A percentile compares a stretch with the other conserved stretches of the same genome.
These are phyloP conservation scores for Bergia puertoricense DNA, from an alignment of 92 coral and sea anemone genomes.

Conservation along the genomic window DNA sequence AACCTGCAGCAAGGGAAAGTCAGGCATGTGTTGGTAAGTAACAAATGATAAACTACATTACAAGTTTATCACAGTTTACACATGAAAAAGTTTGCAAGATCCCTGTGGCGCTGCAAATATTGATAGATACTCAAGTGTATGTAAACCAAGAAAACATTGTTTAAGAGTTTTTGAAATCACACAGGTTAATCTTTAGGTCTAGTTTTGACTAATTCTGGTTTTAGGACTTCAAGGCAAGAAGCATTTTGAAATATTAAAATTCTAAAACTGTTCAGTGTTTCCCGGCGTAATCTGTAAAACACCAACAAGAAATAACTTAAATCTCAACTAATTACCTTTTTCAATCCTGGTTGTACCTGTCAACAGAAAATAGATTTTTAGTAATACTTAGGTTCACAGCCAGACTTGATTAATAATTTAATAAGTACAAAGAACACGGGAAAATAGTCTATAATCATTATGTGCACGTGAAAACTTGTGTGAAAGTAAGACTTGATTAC, in stretches of 20 bases:
- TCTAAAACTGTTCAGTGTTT: not conserved
- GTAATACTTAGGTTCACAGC: too few species aligned
- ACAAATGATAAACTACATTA: not conserved
- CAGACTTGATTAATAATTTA: too few species aligned
- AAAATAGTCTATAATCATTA: too few species aligned
- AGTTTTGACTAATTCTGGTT: not conserved
- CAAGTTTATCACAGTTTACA: not conserved
- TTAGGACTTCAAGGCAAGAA: not conserved
- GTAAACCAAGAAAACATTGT: not conserved
- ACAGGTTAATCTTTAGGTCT: not conserved
- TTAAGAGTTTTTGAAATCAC: not conserved
- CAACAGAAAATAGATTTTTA: not conserved
- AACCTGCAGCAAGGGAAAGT: slow-evolving; percentile 52
- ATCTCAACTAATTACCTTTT: slow-evolving; percentile 14
- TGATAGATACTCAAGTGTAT: not conserved
- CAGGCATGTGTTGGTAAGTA: not conserved
- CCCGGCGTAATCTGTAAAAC: not conserved
- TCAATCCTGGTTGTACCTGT: slow-evolving; percentile 50
- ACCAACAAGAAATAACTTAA: too few species aligned
- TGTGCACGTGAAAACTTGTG: too few species aligned
- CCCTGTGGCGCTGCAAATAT: not conserved
- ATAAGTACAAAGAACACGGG: too few species aligned
- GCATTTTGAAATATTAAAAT: not conserved
- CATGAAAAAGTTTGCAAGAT: too few species aligned
- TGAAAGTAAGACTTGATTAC: too few species aligned